Conservation (phyloP, 1,140 invertebrate species). For the Heliconius himera region DNA sequence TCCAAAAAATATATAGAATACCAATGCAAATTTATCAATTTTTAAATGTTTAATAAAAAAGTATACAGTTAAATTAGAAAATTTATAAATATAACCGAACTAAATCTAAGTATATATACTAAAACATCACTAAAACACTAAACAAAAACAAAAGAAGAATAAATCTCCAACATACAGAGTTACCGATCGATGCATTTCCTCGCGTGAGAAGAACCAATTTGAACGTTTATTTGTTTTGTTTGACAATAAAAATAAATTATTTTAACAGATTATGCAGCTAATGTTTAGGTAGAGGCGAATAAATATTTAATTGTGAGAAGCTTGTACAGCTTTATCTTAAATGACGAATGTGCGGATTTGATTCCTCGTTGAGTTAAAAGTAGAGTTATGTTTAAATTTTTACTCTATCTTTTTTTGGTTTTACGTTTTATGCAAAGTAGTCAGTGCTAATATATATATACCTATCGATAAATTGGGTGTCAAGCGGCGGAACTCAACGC, state of each 20-base stretch:
- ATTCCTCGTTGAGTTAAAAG: neutral
- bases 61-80: too few species aligned
- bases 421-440: too few species aligned
- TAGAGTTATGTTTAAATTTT: neutral
- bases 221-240: slow-evolving; percentile 4
- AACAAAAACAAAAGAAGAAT: neutral
- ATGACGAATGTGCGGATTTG: neutral
- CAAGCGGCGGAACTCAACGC: neutral
- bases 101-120: neutral
- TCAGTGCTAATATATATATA: too few species aligned
- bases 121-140: neutral
- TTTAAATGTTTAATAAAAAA: neutral
- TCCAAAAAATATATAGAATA: too few species aligned
- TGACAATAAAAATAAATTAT: slow-evolving; percentile 13
- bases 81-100: neutral
- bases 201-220: slow-evolving; percentile 13
- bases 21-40: too few species aligned
- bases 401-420: too few species aligned
- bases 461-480: neutral
- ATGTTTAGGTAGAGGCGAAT: slow-evolving; percentile 4
- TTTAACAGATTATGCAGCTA: slow-evolving; percentile 6
- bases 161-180: slow-evolving; percentile 9
- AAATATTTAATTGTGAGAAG: neutral
- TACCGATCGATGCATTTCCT: slow-evolving; percentile 15
- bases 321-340: neutral